Evolutionary conservation across 2,888 invertebrate genomes (phyloP).

Genomic region (Eremobia ochroleuca): DNA sequence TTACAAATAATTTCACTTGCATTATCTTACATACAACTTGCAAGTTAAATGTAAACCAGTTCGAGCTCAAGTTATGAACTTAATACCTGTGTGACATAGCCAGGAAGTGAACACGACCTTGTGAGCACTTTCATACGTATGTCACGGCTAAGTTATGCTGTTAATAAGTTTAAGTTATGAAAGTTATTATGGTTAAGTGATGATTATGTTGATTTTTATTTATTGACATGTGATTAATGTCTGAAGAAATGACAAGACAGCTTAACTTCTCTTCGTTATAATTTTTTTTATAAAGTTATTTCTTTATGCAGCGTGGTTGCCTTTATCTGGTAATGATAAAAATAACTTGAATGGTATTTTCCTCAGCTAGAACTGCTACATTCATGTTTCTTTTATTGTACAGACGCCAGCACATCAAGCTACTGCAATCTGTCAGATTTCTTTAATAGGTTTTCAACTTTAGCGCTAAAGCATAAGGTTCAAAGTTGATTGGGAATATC

Average conservation of each 20-base stretch:
- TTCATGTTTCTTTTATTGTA: not conserved
- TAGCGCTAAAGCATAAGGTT: too few relatives aligned
- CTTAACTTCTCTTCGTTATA: not conserved
- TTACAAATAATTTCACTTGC: conserved; percentile 27
- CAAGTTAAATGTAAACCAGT: conserved; percentile 50
- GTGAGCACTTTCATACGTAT: conserved; percentile 58
- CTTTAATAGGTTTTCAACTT: too few relatives aligned
- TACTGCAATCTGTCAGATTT: too few relatives aligned
- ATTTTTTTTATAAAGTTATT: not conserved
- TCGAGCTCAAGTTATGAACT: conserved; percentile 31
- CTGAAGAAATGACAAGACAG: not conserved
- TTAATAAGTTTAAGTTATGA: conserved; percentile 40
- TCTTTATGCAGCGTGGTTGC: not conserved
- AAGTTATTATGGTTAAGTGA: conserved; percentile 34
- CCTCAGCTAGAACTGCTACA: not conserved
- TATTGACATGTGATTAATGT: not conserved
- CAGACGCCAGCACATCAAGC: too few relatives aligned
- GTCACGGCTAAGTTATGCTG: conserved; percentile 43
- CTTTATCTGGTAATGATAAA: not conserved
- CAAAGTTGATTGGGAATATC: too few relatives aligned
- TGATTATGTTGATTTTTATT: conserved; percentile 30
- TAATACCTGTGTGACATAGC: conserved; percentile 38
- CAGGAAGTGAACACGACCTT: conserved; percentile 59
- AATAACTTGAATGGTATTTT: not conserved
- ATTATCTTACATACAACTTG: conserved; percentile 13